Percentiles rank a stretch among this genome's conserved stretches.
Evolutionary conservation across 2,888 invertebrate species (phyloP).

Genomic region (Melanophora roralis): DNA sequence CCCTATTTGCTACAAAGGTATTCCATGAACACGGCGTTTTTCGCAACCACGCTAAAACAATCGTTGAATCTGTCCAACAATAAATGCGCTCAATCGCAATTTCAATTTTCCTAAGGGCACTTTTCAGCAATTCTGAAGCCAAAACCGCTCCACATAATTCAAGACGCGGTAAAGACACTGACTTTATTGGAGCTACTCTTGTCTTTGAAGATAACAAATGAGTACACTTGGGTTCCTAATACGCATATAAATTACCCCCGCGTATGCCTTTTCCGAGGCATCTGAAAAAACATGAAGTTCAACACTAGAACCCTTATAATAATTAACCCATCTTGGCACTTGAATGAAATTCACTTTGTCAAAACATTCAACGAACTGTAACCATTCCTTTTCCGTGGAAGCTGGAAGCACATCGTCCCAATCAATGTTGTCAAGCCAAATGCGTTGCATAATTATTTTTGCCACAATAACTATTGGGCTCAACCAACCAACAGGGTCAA

Average conservation of each 20-base stretch:
- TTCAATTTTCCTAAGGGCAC: neutral
- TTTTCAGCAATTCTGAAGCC: neutral
- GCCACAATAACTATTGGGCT: neutral
- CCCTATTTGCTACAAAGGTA: neutral
- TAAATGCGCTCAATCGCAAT: neutral
- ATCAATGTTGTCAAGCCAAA: neutral
- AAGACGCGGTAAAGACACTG: neutral
- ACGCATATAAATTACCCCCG: no score
- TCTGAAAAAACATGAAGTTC: no score
- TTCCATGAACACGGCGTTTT: neutral
- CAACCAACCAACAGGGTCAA: neutral
- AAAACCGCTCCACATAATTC: conserved; percentile 8
- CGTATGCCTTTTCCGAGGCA: no score
- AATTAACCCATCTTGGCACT: neutral
- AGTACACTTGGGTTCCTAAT: neutral
- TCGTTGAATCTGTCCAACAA: conserved; percentile 7
- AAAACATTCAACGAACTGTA: no score
- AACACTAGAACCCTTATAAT: neutral
- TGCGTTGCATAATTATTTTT: neutral
- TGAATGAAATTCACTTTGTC: neutral
- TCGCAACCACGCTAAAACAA: neutral
- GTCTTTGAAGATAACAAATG: neutral
- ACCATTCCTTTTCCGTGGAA: no score
- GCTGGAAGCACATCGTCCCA: neutral
- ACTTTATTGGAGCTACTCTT: neutral